A percentile compares a stretch with the other conserved stretches of the same genome.
These are phyloP conservation scores for Melieria crassipennis DNA, from an alignment of 2,888 invertebrate genomes.

Conservation along the genomic window DNA sequence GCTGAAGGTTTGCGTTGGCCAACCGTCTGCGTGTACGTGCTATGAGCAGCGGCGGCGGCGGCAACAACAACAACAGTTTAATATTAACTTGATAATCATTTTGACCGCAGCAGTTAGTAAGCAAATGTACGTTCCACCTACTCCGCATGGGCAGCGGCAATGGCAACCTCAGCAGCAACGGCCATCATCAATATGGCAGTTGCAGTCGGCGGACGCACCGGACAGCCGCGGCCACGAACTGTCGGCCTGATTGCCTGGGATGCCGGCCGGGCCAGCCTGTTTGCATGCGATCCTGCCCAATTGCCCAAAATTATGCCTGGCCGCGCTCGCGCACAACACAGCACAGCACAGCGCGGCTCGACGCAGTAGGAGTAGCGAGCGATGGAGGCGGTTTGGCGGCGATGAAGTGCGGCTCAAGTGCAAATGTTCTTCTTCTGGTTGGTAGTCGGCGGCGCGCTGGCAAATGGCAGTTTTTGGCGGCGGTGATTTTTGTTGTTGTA, in stretches of 20 bases:
- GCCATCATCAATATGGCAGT: constrained; percentile 25
- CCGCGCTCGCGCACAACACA: constrained; percentile 20
- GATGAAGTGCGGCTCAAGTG: constrained; percentile 11
- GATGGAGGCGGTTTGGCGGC: constrained; percentile 20
- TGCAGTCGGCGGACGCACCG: constrained; percentile 9
- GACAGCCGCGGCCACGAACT: neutral
- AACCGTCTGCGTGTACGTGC: constrained; percentile 22
- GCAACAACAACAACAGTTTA: constrained; percentile 52
- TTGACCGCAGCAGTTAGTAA: constrained; percentile 41
- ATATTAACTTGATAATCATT: constrained; percentile 64
- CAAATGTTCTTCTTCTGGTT: neutral
- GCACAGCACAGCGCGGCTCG: constrained; percentile 9
- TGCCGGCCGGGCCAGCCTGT: constrained; percentile 12
- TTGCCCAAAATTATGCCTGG: constrained; percentile 27
- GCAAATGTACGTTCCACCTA: constrained; percentile 27
- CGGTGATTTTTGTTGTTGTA: constrained; percentile 23
- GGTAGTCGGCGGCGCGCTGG: constrained; percentile 9
- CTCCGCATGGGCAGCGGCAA: neutral
- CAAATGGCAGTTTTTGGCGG: constrained; percentile 1
- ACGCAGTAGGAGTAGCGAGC: constrained; percentile 17
- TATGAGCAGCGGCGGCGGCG: neutral
- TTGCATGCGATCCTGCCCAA: constrained; percentile 7
- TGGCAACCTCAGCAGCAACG: neutral
- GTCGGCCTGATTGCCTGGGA: constrained; percentile 22
- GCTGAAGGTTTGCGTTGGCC: constrained; percentile 13